phyloP scores from a whole-genome alignment of 2,888 invertebrate species.

The Drosophila gaucha region DNA sequence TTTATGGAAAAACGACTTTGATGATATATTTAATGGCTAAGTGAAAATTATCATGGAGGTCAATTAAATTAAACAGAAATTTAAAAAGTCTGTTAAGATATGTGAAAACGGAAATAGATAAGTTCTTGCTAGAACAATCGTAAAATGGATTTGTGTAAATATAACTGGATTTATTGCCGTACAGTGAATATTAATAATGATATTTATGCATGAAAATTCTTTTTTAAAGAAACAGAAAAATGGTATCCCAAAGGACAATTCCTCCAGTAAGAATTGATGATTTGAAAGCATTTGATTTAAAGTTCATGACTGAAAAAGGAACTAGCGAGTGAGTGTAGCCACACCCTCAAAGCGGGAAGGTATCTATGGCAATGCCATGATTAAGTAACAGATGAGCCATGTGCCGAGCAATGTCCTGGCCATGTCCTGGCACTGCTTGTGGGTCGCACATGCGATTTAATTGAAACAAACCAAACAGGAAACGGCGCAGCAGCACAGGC shows the following conservation, averaged over 20 bases:
- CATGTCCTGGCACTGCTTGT: conserved; percentile 46
- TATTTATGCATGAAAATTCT: not conserved
- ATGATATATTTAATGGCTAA: too few relatives aligned
- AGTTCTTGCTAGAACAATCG: too few relatives aligned
- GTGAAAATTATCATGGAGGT: too few relatives aligned
- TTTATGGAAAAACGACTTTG: too few relatives aligned
- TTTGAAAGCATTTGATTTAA: conserved; percentile 40
- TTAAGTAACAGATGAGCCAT: conserved; percentile 79
- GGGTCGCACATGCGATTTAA: conserved; percentile 77
- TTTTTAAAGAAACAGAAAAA: too few relatives aligned
- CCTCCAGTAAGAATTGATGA: not conserved
- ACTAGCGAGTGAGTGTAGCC: conserved; percentile 23
- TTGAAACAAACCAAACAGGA: conserved; percentile 79
- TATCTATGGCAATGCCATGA: conserved; percentile 79
- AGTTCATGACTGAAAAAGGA: conserved; percentile 27
- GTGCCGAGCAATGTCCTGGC: conserved; percentile 65
- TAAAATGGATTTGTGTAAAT: too few relatives aligned
- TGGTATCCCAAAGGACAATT: not conserved
- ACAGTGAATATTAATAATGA: not conserved
- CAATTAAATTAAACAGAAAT: too few relatives aligned
- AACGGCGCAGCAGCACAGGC: conserved; percentile 47
- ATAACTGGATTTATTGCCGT: too few relatives aligned
- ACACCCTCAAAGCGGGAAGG: conserved; percentile 41
- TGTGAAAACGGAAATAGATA: too few relatives aligned
- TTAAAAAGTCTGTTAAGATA: too few relatives aligned